phyloP scores from a whole-genome alignment of 2,797 vertebrate species.

The Tangara arthus region DNA sequence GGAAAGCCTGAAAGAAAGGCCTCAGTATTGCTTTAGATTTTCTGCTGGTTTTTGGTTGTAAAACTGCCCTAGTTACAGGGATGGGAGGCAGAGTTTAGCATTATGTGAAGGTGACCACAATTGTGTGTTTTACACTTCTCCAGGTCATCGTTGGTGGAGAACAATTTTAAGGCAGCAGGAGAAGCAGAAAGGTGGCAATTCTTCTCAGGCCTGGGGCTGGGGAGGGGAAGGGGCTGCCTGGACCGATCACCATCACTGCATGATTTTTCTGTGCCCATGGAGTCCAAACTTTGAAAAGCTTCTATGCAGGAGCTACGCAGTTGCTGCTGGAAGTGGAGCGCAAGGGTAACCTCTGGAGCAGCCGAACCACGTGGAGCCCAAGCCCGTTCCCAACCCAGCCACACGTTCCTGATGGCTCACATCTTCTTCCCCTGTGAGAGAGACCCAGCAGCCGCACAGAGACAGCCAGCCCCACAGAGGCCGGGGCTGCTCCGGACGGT shows the following conservation, averaged over 20 bases:
- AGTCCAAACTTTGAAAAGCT: neutral
- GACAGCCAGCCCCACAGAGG: no score
- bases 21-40: neutral
- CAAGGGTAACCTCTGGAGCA: fast-evolving
- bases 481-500: neutral
- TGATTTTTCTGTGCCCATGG: neutral
- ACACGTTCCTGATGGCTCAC: fast-evolving
- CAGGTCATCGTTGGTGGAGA: fast-evolving
- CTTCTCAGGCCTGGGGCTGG: fast-evolving
- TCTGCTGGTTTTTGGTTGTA: neutral
- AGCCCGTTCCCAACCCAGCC: neutral
- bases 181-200: neutral
- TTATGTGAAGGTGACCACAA: no score
- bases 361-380: fast-evolving
- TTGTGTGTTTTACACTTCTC: neutral
- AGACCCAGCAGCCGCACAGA: no score
- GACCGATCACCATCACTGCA: fast-evolving
- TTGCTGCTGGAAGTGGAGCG: no score
- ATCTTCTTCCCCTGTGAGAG: no score
- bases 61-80: neutral
- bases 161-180: neutral
- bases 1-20: neutral
- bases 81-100: neutral
- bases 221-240: no score
- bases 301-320: no score